Percentiles rank a stretch among this genome's conserved stretches.
Conservation (phyloP, 2,888 invertebrate genomes). For the Sarcophaga subvicina region DNA sequence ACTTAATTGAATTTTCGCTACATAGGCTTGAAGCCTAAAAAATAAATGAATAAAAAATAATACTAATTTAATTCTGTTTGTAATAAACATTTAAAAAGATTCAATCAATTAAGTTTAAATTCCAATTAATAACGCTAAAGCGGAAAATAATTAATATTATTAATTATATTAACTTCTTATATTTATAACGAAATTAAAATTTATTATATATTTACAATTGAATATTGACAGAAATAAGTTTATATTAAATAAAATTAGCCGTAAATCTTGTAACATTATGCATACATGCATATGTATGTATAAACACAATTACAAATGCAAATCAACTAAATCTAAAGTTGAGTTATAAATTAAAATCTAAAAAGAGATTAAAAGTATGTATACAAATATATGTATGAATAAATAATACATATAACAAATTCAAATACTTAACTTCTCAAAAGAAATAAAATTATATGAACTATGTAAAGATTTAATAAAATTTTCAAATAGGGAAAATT, state of each 20-base stretch:
- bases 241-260: slow-evolving; percentile 33
- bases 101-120: slow-evolving; percentile 50
- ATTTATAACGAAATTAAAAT: slow-evolving; percentile 25
- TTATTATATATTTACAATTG: slow-evolving; percentile 66
- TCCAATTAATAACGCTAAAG: slow-evolving; percentile 25
- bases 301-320: slow-evolving; percentile 22
- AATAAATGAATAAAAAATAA: slow-evolving; percentile 18
- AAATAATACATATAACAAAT: not conserved
- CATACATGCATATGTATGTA: slow-evolving; percentile 56
- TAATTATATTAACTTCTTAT: slow-evolving; percentile 33
- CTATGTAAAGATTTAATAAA: slow-evolving; percentile 5
- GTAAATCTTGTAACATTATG: slow-evolving; percentile 61
- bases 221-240: slow-evolving; percentile 71
- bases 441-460: slow-evolving; percentile 43
- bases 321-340: slow-evolving; percentile 66
- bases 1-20: slow-evolving; percentile 55
- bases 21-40: slow-evolving; percentile 65
- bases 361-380: slow-evolving; percentile 5
- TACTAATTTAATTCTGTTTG: slow-evolving; percentile 37
- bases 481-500: slow-evolving; percentile 62
- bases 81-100: slow-evolving; percentile 53
- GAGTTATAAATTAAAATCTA: slow-evolving; percentile 32
- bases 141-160: slow-evolving; percentile 8
- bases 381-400: not conserved
- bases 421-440: not conserved